Evolutionary conservation across 2,888 invertebrate genomes (phyloP), one percentile per base, ranked within the genome.

Genomic region (Folsomia candida): DNA sequence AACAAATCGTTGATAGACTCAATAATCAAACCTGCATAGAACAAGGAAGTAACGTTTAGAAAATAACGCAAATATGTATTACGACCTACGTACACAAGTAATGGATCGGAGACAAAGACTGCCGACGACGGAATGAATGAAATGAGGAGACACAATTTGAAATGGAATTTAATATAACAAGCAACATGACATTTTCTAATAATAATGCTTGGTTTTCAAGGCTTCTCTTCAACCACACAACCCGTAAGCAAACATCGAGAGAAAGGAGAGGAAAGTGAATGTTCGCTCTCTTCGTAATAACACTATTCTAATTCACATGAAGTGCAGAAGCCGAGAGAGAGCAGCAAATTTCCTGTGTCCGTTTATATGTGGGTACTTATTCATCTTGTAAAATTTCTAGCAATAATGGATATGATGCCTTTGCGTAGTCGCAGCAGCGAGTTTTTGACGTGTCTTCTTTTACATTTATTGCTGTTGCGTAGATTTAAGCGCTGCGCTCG

Each of bases 121-220:
- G 37, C 4, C 6, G 37, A 37, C n/a, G 37, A 37, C 37, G 37
- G 37, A 37, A n/a, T n/a, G n/a, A 37, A 37, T 26, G 57, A 65
- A 25, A 60, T 24, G 51, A 68, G 37, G 59, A 59, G 27, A 29
- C 67, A 59, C 26, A 65, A 65, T 65, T 65, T 51, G 27, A 37
- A 65, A 65, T 51, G 51, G 65, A 65, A 65, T 65, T 65, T 54
- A 65, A 54, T 51, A 62, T 65, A 54, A 51, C 65, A 65, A 51
- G 62, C 28, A 29, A 29, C 62, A 62, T 62, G 62, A 62, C 59
- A 59, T 62, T 62, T 28, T 26, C 28, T 62, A 62, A 62, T 62
- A 62, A 62, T 62, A 62, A 62, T 62, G n/a, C 62, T 28, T 62
- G 22, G 20, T 9, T 37, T 14, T 37, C 37, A 4, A 37, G 37